Conservation (phyloP, 2,797 vertebrate genomes). For the Spinus pinus region DNA sequence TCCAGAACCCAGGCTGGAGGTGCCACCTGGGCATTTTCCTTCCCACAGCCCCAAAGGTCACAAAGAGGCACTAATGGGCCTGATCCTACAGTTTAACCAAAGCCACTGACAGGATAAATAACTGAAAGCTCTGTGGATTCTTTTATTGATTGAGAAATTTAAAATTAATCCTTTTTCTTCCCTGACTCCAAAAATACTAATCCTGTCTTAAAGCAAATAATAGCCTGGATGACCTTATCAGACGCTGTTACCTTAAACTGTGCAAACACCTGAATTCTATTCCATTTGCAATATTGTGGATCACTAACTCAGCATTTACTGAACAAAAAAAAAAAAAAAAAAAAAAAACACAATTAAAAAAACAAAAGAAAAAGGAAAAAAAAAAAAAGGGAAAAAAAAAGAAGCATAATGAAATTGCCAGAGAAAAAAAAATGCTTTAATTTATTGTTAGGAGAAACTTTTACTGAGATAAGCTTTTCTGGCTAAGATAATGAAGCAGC, state of each 20-base stretch:
- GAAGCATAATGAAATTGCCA: not conserved
- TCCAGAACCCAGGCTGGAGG: not conserved
- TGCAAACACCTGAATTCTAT: not conserved
- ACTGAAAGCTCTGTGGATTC: not conserved
- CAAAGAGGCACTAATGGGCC: not conserved
- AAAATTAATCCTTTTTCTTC: not conserved
- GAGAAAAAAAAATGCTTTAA: not conserved
- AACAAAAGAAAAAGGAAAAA: not conserved
- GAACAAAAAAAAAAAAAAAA: not conserved
- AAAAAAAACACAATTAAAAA: not conserved
- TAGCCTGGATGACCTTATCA: not conserved
- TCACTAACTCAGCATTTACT: not conserved
- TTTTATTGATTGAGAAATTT: not conserved
- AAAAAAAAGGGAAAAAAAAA: not conserved
- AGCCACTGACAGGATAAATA: not conserved
- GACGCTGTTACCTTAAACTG: not conserved
- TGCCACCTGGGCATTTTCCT: not conserved
- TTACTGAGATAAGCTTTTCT: not conserved
- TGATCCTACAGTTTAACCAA: not conserved
- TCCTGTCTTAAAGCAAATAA: not conserved
- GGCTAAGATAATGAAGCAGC: not conserved
- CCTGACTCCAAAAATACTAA: not conserved
- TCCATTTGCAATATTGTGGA: not conserved
- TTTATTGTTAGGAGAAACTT: conserved; percentile 11
- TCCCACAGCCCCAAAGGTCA: not conserved